A percentile compares a stretch with the other conserved stretches of the same genome.
Evolutionary conservation across 2,797 vertebrate genomes (phyloP).

Genomic region (Enteromius thamalakanensis): DNA sequence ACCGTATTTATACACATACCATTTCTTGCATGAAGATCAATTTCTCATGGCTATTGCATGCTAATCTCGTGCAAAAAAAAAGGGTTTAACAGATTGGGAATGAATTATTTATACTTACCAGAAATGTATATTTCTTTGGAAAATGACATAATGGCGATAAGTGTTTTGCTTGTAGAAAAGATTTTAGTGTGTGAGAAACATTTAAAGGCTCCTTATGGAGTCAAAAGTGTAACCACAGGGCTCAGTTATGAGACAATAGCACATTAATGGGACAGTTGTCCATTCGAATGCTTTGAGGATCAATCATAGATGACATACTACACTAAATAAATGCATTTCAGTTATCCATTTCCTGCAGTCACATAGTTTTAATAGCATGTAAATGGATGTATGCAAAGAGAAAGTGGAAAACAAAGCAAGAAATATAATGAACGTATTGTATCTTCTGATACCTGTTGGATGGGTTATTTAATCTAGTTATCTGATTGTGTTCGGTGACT

Average conservation of each 20-base stretch:
- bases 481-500: not conserved
- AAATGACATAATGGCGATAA: not conserved
- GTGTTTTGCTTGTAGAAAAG: not conserved
- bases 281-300: not conserved
- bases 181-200: constrained; percentile 1
- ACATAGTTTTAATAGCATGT: not conserved
- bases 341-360: not conserved
- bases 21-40: not conserved
- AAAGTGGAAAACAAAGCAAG: not conserved
- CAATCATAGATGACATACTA: not conserved
- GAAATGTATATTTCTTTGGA: not conserved
- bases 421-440: not conserved
- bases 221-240: constrained; percentile 15
- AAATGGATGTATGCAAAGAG: not conserved
- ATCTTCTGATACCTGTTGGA: constrained; percentile 23
- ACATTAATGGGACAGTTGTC: not conserved
- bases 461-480: not conserved
- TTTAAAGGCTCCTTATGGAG: not conserved
- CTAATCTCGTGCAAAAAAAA: not conserved
- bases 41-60: not conserved
- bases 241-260: not conserved
- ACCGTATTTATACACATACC: too few relatives aligned
- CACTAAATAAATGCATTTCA: not conserved
- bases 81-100: not conserved
- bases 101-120: constrained; percentile 10